Base-by-base conservation (phyloP, 2,113 vertebrate genomes). In the Lanius ludovicianus region DNA sequence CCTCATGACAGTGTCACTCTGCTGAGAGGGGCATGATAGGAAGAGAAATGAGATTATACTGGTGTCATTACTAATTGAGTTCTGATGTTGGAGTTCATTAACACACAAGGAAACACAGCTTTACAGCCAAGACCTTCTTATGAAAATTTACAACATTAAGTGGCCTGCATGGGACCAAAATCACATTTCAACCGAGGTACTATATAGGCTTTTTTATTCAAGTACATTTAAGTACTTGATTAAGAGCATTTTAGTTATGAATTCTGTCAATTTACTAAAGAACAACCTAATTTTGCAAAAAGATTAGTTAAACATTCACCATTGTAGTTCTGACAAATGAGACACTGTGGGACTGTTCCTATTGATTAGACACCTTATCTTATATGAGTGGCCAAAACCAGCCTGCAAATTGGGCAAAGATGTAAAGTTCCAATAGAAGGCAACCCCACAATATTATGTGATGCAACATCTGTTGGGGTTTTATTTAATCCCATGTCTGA, bases 11-110 rank as follows among this genome's bases (percentile, higher is more conserved):
- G 23, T 76, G 89, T 85, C 86, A 91, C 89, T 91, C 59, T 71
- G 81, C 49, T 64, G 50, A 84, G 71, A 84, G 42, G 42, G 71
- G 39, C 84, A 73, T 53, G 47, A 52, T 41, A 94, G 73, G 63
- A 95, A 91, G 81, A 92, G 25, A 95, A 85, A 35, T 74, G 55
- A 91, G 88, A 70, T 93, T 84, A 59, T 73, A 46, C 57, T 82
- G 47, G 31, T 91, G 89, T 96, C 87, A 60, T 39, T 92, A 49
- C 50, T 88, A 91, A 92, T 79, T 95, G 91, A 84, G 50, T 53
- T 89, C 68, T 92, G 83, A 88, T 85, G 83, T 73, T 85, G 85
- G 6, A 77, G 50, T 92, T 95, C 7, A 33, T 95, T 87, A 84
- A 52, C 92, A 90, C 69, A 89, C 83, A 92, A 84, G 39, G 74